Conservation (phyloP, 2,797 vertebrate genomes). For the Tauraco hartlaubi region DNA sequence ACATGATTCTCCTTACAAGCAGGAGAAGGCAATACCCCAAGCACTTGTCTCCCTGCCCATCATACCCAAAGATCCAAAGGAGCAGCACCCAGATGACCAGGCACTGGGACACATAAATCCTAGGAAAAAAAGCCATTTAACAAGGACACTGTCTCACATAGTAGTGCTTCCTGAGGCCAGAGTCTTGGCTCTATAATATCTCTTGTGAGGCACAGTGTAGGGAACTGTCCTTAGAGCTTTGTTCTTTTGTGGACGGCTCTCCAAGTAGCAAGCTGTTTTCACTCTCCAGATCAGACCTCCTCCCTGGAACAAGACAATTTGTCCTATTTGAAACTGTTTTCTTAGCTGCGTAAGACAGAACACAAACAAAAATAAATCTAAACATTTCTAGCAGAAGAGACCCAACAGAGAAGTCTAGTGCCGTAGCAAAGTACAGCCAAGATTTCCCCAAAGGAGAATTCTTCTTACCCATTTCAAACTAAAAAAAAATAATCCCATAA, state of each 20-base stretch:
- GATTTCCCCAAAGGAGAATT: neutral
- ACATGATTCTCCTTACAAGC: neutral
- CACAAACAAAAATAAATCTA: constrained; percentile 66
- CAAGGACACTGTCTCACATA: neutral
- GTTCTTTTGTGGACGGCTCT: neutral
- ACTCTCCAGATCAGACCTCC: constrained; percentile 19
- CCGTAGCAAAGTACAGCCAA: neutral
- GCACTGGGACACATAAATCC: neutral
- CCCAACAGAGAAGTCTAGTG: constrained; percentile 17
- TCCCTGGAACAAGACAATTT: constrained; percentile 64
- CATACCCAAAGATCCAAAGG: neutral
- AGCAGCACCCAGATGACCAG: neutral
- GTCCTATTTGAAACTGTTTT: constrained; percentile 71
- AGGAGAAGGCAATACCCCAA: neutral
- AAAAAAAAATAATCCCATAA: neutral
- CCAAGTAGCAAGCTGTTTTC: constrained; percentile 55
- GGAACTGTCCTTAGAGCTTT: neutral
- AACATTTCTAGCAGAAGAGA: constrained; percentile 34
- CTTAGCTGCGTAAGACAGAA: constrained; percentile 68
- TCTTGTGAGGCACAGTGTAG: neutral
- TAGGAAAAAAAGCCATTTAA: neutral
- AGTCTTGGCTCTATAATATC: neutral
- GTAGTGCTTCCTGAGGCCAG: neutral
- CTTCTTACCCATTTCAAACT: neutral
- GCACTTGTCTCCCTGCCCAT: neutral